phyloP scores from a whole-genome alignment of 2,113 vertebrate genomes.

The Grantiella picta region DNA sequence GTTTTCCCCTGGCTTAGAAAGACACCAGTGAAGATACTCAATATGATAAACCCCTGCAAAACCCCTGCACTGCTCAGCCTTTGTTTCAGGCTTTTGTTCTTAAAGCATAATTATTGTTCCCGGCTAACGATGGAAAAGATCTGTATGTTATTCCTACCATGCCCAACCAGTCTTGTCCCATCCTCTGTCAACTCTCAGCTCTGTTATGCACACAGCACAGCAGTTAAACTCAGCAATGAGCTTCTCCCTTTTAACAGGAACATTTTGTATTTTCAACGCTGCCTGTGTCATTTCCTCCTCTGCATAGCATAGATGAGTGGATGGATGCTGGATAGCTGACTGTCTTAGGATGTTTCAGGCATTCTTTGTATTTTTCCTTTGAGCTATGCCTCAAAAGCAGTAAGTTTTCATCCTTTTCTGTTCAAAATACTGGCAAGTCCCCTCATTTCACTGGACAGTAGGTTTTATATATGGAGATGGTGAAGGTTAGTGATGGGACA shows the following conservation, averaged over 20 bases:
- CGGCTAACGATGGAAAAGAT: not conserved
- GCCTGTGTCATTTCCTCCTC: not conserved
- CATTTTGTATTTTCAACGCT: not conserved
- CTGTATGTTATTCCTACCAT: not conserved
- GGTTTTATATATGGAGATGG: not conserved
- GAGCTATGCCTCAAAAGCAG: not conserved
- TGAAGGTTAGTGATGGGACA: not conserved
- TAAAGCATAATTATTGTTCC: not conserved
- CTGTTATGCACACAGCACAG: not conserved
- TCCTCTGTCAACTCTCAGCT: not conserved
- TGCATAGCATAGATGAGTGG: not conserved
- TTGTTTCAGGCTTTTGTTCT: slow-evolving; percentile 11
- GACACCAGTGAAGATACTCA: not conserved
- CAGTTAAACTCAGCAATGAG: not conserved
- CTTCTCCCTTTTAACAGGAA: not conserved
- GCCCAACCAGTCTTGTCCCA: not conserved
- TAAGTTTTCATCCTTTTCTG: not conserved
- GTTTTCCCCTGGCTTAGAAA: slow-evolving; percentile 26
- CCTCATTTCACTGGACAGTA: not conserved
- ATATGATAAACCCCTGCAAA: not conserved
- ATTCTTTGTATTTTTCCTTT: not conserved
- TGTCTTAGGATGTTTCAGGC: not conserved
- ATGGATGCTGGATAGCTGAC: not conserved
- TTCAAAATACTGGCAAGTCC: not conserved
- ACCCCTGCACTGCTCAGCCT: not conserved